A percentile compares a stretch with the other conserved stretches of the same genome.
phyloP scores from a whole-genome alignment of 2,113 vertebrate species.

The Saccopteryx leptura region DNA sequence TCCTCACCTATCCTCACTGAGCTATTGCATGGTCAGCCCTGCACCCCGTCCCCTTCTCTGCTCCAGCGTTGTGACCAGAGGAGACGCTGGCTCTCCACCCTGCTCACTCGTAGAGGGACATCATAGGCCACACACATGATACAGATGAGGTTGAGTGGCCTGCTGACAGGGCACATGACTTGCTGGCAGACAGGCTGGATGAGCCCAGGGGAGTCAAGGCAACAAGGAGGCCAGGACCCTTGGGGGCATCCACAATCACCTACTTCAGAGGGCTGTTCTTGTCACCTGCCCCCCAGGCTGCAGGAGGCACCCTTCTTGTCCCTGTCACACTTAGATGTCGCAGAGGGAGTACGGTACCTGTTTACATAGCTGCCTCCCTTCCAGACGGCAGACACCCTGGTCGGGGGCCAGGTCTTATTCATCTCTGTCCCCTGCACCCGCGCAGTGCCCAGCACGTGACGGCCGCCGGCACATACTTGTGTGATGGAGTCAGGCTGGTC shows the following conservation, averaged over 20 bases:
- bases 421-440: slow-evolving; percentile 46
- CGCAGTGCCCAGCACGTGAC: slow-evolving; percentile 31
- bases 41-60: no score
- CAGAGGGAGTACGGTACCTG: background rate
- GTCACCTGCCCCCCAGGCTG: background rate
- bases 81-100: no score
- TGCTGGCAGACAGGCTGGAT: no score
- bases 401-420: slow-evolving; percentile 60
- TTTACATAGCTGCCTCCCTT: slow-evolving; percentile 46
- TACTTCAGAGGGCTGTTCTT: slow-evolving; percentile 14
- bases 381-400: slow-evolving; percentile 20
- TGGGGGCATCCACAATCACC: no score
- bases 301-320: background rate
- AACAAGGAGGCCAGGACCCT: no score
- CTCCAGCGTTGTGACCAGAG: background rate
- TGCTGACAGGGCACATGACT: no score
- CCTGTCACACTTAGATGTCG: background rate
- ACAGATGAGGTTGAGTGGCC: no score
- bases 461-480: slow-evolving; percentile 68
- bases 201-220: no score
- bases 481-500: slow-evolving; percentile 67
- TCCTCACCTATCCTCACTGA: no score
- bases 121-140: no score
- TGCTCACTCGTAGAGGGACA: no score
- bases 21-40: no score